These are phyloP conservation scores for Mythimna lalbum DNA, from an alignment of 2,888 invertebrate genomes.

Conservation along the genomic window DNA sequence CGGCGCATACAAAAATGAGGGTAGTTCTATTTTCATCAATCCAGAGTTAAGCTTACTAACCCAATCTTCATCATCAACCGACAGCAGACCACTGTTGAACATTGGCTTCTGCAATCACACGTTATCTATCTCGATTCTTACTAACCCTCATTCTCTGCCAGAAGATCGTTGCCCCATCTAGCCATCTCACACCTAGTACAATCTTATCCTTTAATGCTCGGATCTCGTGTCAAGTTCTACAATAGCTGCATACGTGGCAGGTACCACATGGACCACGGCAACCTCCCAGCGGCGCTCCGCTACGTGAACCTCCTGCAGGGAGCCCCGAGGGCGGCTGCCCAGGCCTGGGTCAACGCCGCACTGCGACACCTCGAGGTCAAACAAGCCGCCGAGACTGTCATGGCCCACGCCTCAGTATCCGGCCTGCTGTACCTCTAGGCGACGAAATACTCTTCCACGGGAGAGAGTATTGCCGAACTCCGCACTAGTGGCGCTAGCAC, in stretches of 20 bases:
- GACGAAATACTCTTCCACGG: neutral
- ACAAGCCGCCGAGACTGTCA: constrained; percentile 97
- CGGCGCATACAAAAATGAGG: neutral
- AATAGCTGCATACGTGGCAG: constrained; percentile 80
- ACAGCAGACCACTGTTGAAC: neutral
- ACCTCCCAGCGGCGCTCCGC: constrained; percentile 95
- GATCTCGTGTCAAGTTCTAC: neutral
- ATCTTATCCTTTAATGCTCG: neutral
- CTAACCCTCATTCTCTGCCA: neutral
- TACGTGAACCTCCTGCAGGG: constrained; percentile 98
- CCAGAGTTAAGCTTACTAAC: neutral
- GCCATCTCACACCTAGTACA: neutral
- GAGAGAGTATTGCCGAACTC: neutral
- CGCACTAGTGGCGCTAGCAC: neutral
- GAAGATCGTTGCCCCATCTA: neutral
- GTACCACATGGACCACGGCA: constrained; percentile 96
- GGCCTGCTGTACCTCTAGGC: constrained; percentile 88
- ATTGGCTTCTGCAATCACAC: neutral
- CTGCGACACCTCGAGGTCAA: constrained; percentile 96
- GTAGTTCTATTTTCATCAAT: neutral
- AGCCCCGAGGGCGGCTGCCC: constrained; percentile 95
- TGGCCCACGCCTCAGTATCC: constrained; percentile 97
- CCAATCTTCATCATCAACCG: neutral
- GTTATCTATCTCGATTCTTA: neutral
- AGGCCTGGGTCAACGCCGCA: constrained; percentile 96